Conservation (phyloP, 2,113 vertebrate genomes). For the Seriola rivoliana region DNA sequence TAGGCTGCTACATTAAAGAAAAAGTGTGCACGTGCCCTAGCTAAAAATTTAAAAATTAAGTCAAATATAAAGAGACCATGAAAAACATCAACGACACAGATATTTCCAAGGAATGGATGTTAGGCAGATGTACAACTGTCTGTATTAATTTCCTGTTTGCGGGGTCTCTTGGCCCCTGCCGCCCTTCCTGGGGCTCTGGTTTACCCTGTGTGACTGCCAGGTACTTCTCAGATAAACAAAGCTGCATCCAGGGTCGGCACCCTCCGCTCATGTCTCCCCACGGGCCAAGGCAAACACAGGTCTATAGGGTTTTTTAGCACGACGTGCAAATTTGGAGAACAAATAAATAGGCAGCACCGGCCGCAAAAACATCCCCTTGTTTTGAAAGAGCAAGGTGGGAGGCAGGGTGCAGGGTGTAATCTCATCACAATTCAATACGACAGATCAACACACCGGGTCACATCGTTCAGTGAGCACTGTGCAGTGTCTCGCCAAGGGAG, state of each 20-base stretch:
- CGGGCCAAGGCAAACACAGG: constrained; percentile 68
- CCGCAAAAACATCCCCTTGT: constrained; percentile 51
- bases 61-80: constrained; percentile 22
- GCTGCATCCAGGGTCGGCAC: constrained; percentile 39
- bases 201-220: constrained; percentile 62
- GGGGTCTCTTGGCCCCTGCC: constrained; percentile 40
- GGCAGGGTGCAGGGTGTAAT: constrained; percentile 22
- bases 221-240: constrained; percentile 68
- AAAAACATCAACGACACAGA: constrained; percentile 33
- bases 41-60: not conserved
- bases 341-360: constrained; percentile 31
- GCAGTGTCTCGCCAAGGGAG: constrained; percentile 50
- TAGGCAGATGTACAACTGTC: constrained; percentile 68
- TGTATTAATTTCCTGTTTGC: constrained; percentile 68
- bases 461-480: constrained; percentile 11
- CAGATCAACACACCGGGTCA: constrained; percentile 18
- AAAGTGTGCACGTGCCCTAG: not conserved
- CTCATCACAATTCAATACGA: constrained; percentile 20
- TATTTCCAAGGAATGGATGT: constrained; percentile 53
- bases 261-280: constrained; percentile 29
- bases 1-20: not conserved
- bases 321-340: constrained; percentile 58
- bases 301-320: constrained; percentile 36
- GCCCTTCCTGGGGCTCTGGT: constrained; percentile 46
- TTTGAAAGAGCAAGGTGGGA: constrained; percentile 47